phyloP scores from a whole-genome alignment of 2,113 vertebrate species.

The Dromiciops gliroides region DNA sequence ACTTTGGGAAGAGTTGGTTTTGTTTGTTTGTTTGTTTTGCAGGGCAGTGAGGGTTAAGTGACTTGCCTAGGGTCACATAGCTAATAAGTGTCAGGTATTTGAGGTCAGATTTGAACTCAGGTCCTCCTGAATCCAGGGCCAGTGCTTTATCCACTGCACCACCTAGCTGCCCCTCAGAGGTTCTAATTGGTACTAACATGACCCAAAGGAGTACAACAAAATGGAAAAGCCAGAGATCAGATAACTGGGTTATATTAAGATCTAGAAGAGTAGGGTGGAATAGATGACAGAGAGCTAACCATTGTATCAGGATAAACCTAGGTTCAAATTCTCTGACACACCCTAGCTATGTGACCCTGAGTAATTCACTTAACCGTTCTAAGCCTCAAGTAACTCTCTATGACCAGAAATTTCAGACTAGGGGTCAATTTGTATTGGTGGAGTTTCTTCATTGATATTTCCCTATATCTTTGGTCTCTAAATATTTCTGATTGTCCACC shows the following conservation, averaged over 20 bases:
- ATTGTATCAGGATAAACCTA: background rate
- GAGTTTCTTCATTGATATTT: background rate
- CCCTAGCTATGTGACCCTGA: background rate
- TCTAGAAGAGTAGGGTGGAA: background rate
- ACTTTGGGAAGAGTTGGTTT: background rate
- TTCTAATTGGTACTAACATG: background rate
- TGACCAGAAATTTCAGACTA: background rate
- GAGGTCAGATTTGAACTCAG: no score
- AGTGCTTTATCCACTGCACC: no score
- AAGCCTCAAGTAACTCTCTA: background rate
- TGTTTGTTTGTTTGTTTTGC: no score
- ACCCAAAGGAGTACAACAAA: background rate
- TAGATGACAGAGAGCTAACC: background rate
- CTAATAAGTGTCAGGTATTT: no score
- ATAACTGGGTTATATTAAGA: background rate
- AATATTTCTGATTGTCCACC: background rate
- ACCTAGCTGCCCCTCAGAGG: no score
- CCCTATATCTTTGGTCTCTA: background rate
- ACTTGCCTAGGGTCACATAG: no score
- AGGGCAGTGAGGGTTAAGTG: no score
- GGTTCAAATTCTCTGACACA: background rate
- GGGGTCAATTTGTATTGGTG: background rate
- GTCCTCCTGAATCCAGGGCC: no score
- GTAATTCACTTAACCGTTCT: background rate
- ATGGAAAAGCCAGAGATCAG: background rate